Conservation (phyloP, 2,797 vertebrate genomes). For the Sebastes dallii region DNA sequence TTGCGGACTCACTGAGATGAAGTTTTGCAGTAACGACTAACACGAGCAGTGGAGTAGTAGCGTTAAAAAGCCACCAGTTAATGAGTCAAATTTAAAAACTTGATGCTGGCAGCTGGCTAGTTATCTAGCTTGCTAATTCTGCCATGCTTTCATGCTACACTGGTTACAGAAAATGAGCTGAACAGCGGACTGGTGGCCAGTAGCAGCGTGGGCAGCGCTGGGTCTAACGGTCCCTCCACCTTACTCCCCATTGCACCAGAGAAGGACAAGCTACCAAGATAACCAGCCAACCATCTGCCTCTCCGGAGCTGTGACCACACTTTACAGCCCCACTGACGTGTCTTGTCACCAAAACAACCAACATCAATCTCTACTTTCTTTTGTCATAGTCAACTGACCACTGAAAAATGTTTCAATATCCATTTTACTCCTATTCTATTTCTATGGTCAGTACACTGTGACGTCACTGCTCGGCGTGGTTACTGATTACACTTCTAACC, state of each 20-base stretch:
- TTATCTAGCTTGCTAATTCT: too few species aligned
- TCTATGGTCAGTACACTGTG: background rate
- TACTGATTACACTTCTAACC: background rate
- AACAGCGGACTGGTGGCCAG: too few species aligned
- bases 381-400: background rate
- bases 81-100: background rate
- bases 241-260: too few species aligned
- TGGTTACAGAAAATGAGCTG: too few species aligned
- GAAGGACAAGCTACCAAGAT: background rate
- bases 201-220: too few species aligned
- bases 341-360: too few species aligned
- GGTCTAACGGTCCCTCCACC: too few species aligned
- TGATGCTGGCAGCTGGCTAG: background rate
- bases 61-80: background rate
- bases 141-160: too few species aligned
- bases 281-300: background rate
- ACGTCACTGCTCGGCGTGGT: background rate
- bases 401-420: background rate
- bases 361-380: background rate
- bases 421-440: background rate
- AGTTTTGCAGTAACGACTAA: background rate
- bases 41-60: background rate
- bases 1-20: background rate
- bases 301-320: too few species aligned
- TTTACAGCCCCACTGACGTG: too few species aligned